phyloP scores from a whole-genome alignment of 2,797 vertebrate genomes.

The Lepus oiostolus region DNA sequence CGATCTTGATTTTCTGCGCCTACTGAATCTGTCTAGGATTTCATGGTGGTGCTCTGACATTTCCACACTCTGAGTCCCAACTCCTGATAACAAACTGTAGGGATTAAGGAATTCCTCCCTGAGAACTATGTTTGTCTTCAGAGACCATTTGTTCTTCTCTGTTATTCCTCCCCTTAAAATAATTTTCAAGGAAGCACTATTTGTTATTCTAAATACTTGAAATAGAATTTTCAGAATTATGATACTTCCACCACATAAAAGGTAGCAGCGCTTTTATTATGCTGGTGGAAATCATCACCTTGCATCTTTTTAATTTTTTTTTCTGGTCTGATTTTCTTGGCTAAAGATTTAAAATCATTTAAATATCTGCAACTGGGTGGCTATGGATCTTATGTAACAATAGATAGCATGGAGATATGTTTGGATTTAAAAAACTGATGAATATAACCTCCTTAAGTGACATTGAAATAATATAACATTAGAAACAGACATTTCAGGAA shows the following conservation, averaged over 20 bases:
- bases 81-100: not conserved
- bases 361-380: conserved; percentile 37
- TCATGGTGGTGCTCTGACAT: not conserved
- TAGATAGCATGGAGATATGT: conserved; percentile 41
- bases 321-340: conserved; percentile 69
- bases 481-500: conserved; percentile 1
- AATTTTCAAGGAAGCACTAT: conserved; percentile 75
- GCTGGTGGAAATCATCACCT: conserved; percentile 60
- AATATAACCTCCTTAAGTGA: not conserved
- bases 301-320: not conserved
- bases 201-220: conserved; percentile 80
- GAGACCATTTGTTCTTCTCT: conserved; percentile 70
- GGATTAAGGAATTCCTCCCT: conserved; percentile 52
- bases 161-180: conserved; percentile 62
- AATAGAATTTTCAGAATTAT: conserved; percentile 37
- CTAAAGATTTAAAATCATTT: conserved; percentile 72
- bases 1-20: not conserved
- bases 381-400: conserved; percentile 25
- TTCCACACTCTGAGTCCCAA: conserved; percentile 18
- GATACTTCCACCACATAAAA: conserved; percentile 77
- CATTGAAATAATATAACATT: not conserved
- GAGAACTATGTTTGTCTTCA: conserved; percentile 46
- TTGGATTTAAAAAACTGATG: conserved; percentile 27
- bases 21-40: conserved; percentile 57
- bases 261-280: conserved; percentile 79